Conservation (phyloP, 2,113 vertebrate species). For the Buteo buteo region DNA sequence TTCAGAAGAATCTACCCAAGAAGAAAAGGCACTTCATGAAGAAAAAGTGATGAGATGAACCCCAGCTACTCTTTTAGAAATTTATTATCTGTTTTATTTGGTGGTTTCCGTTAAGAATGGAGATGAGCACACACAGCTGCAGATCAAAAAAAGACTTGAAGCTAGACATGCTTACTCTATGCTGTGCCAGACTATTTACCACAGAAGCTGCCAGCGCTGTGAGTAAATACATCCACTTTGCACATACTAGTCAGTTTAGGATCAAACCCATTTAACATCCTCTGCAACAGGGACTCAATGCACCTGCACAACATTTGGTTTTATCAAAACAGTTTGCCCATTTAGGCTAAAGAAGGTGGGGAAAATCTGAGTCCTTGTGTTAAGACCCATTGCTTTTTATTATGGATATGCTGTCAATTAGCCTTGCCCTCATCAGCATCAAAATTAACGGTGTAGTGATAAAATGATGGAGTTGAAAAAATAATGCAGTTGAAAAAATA, state of each 20-base stretch:
- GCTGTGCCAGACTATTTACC: conserved; percentile 18
- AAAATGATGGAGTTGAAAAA: conserved; percentile 11
- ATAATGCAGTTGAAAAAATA: not conserved
- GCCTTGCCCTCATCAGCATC: not conserved
- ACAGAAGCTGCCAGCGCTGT: conserved; percentile 7
- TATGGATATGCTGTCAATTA: not conserved
- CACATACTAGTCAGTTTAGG: conserved; percentile 28
- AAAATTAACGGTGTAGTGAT: conserved; percentile 11
- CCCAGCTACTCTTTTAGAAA: not conserved
- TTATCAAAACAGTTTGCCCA: conserved; percentile 8
- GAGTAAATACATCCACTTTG: conserved; percentile 38
- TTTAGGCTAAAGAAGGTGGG: not conserved
- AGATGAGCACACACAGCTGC: conserved; percentile 47
- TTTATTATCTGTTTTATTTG: not conserved
- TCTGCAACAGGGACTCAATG: not conserved
- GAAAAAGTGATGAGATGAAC: not conserved
- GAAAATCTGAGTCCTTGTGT: not conserved
- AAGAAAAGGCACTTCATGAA: not conserved
- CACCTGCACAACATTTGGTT: conserved; percentile 22
- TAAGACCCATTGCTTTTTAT: not conserved
- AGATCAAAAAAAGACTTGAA: conserved; percentile 7
- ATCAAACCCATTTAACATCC: conserved; percentile 17
- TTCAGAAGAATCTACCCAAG: not conserved
- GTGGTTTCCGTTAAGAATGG: not conserved
- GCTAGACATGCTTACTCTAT: not conserved